Evolutionary conservation across 2,113 vertebrate genomes (phyloP), one percentile per base, ranked within the genome.

Genomic region (Cynocephalus volans): DNA sequence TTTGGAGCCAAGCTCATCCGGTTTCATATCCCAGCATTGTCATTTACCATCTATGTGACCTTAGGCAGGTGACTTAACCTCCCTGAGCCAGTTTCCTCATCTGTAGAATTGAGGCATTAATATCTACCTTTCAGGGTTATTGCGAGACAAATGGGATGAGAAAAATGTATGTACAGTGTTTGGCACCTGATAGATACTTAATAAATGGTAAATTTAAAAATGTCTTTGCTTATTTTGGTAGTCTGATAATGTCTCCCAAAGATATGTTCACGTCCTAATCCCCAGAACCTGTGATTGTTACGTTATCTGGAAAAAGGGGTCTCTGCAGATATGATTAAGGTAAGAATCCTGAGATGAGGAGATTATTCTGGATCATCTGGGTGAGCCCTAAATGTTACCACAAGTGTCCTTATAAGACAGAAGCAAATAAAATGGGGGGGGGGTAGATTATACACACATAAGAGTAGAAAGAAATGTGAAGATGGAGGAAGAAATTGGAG

Each of bases 161-260:
- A 95, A 84, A 87, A 97, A 92, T 92, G 18, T 48, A 73, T 58
- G 6, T 72, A 9, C 67, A 21, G 36, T 36, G 21, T 88, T 77
- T 92, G 88, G 79, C 31, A 45, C 24, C 36, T 45, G 26, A 54
- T 77, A 95, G 26, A 54, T 77, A 95, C 15, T 84, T 58, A 26
- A 82, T 12, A 82, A 77, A 64, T 73, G 50, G 72, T 70, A n/a
- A 92, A 70, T 18, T 84, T 75, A 80, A 85, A 93, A 89, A 88
- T 11, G 18, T 48, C 77, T 79, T 84, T 75, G 54, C 36, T 91
- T 93, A 81, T 93, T 92, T 77, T 92, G 50, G 56, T 92, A 79
- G 83, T 88, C 73, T 89, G 54, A 85, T 80, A 88, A 77, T 58
- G 50, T 56, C 31, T 92, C 31, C 84, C 85, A 94, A 92, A 97